A percentile compares a stretch with the other conserved stretches of the same genome.
phyloP scores from a whole-genome alignment of 2,797 vertebrate species.

The Chaenodraco wilsoni region DNA sequence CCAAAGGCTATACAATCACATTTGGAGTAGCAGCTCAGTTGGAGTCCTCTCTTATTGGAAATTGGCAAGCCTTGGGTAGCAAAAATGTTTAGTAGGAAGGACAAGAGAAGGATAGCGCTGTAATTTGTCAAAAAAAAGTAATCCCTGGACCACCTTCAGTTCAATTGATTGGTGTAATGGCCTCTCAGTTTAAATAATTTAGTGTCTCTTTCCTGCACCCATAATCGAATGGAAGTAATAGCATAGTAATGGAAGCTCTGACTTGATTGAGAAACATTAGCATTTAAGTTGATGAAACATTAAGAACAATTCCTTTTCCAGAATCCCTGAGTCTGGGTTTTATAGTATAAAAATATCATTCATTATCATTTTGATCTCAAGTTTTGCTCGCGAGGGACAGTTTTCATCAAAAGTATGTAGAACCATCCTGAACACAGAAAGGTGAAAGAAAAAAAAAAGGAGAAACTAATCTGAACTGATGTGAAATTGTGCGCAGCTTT shows the following conservation, averaged over 20 bases:
- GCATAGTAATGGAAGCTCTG: slow-evolving; percentile 32
- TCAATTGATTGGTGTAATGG: slow-evolving; percentile 46
- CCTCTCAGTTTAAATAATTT: slow-evolving; percentile 48
- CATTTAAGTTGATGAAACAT: slow-evolving; percentile 37
- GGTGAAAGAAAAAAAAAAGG: slow-evolving; percentile 10
- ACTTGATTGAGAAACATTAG: slow-evolving; percentile 44
- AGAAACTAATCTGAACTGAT: slow-evolving; percentile 20
- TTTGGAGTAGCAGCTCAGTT: slow-evolving; percentile 47
- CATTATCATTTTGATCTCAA: slow-evolving; percentile 8
- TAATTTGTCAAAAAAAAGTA: slow-evolving; percentile 39
- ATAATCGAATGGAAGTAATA: slow-evolving; percentile 50
- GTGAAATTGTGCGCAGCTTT: slow-evolving; percentile 6
- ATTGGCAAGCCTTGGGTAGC: slow-evolving; percentile 32
- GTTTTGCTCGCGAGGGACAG: background rate
- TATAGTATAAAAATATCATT: slow-evolving; percentile 19
- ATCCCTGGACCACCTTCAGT: slow-evolving; percentile 15
- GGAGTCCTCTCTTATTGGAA: slow-evolving; percentile 31
- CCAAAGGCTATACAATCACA: slow-evolving; percentile 54
- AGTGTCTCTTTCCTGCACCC: slow-evolving; percentile 43
- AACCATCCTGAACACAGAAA: background rate
- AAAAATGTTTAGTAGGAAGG: slow-evolving; percentile 48
- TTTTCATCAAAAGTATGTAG: background rate
- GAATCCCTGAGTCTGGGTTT: slow-evolving; percentile 7
- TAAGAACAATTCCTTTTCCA: slow-evolving; percentile 16
- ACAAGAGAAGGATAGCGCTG: slow-evolving; percentile 38